Evolutionary conservation across 2,113 vertebrate genomes (phyloP).

Genomic region (Cavia aperea): DNA sequence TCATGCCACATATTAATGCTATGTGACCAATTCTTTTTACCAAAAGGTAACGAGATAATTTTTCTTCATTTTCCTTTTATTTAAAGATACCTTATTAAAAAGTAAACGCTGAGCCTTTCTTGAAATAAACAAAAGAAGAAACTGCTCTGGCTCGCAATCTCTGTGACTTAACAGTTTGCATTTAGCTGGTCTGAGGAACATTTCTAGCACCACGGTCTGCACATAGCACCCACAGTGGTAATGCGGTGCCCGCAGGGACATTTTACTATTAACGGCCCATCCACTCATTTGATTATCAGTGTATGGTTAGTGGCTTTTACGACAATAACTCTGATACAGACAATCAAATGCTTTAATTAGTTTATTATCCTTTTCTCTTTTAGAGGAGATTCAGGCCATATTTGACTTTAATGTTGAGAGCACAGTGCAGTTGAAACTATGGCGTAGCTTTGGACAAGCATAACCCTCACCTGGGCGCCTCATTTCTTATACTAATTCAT

Average conservation of each 20-base stretch:
- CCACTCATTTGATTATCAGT: conserved; percentile 60
- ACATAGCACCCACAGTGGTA: conserved; percentile 4
- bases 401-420: conserved; percentile 19
- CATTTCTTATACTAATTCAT: not conserved
- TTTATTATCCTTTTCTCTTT: conserved; percentile 47
- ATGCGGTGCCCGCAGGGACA: conserved; percentile 32
- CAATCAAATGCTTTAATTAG: conserved; percentile 58
- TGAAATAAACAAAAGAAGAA: conserved; percentile 15
- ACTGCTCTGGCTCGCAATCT: not conserved
- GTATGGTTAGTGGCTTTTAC: conserved; percentile 53
- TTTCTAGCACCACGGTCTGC: conserved; percentile 5
- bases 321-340: conserved; percentile 60
- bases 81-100: conserved; percentile 15
- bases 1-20: not conserved
- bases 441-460: not conserved
- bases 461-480: not conserved
- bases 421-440: not conserved
- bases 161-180: not conserved
- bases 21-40: conserved; percentile 34
- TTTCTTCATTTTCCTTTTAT: conserved; percentile 20
- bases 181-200: conserved; percentile 16
- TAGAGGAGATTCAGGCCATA: conserved; percentile 17
- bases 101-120: conserved; percentile 10
- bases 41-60: not conserved
- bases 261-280: conserved; percentile 45